Percentiles rank a stretch among this genome's conserved stretches.
Evolutionary conservation across 2,113 vertebrate genomes (phyloP).

Genomic region (Rostratula benghalensis): DNA sequence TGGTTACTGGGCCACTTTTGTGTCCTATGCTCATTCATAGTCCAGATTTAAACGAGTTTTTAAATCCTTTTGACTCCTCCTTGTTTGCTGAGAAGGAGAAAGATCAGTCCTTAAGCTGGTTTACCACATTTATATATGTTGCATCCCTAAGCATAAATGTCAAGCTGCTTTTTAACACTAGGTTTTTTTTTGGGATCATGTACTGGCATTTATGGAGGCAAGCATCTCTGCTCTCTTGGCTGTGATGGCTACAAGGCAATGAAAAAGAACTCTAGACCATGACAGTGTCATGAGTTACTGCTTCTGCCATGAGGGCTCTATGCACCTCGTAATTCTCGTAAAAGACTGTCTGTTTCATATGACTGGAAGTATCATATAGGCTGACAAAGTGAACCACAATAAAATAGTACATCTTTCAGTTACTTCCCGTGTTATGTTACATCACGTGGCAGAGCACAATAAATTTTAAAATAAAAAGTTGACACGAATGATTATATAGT

Average conservation of each 20-base stretch:
- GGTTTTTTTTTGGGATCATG: neutral
- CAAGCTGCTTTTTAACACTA: neutral
- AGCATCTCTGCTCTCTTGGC: neutral
- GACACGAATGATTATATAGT: neutral
- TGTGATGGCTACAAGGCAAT: neutral
- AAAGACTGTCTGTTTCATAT: neutral
- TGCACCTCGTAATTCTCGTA: neutral
- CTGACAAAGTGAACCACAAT: neutral
- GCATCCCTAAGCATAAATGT: neutral
- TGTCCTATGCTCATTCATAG: neutral
- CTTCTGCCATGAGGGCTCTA: neutral
- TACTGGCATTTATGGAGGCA: neutral
- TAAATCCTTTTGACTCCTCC: neutral
- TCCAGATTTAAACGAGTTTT: neutral
- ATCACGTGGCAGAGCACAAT: neutral
- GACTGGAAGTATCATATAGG: neutral
- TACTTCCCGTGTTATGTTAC: neutral
- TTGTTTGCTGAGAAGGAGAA: neutral
- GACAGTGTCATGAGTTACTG: neutral
- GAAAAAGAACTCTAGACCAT: neutral
- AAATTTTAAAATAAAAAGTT: constrained; percentile 1
- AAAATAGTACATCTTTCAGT: constrained; percentile 16
- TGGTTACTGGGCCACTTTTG: neutral
- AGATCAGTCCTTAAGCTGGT: neutral
- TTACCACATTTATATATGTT: neutral